phyloP scores from a whole-genome alignment of 64 coral and sea anemone genomes.

The Pachyseris speciosa region DNA sequence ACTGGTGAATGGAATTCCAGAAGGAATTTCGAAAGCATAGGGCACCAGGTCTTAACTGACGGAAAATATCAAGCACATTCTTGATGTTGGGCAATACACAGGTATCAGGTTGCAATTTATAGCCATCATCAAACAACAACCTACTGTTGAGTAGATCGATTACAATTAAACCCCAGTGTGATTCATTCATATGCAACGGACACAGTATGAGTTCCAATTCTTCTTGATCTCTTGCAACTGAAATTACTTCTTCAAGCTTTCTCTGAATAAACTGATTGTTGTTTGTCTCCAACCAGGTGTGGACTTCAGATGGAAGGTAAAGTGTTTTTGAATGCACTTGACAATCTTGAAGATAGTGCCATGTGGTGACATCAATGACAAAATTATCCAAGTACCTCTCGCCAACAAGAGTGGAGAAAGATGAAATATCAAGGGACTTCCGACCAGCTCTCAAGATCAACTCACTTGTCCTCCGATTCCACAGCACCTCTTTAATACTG shows the following conservation, averaged over 20 bases:
- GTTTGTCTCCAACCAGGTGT: constrained; percentile 29
- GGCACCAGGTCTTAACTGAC: no score
- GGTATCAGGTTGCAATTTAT: not conserved
- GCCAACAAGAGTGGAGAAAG: constrained; percentile 54
- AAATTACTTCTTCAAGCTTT: not conserved
- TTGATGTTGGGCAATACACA: no score
- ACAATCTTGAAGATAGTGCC: constrained; percentile 25
- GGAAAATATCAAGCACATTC: no score
- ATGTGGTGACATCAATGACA: constrained; percentile 30
- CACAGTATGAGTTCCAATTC: not conserved
- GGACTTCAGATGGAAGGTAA: constrained; percentile 50
- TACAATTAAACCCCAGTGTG: not conserved
- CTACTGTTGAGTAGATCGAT: not conserved
- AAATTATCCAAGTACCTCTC: constrained; percentile 61
- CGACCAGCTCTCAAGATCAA: constrained; percentile 20
- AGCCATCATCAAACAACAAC: not conserved
- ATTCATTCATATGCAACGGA: not conserved
- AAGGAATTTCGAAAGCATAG: no score
- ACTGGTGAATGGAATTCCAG: no score
- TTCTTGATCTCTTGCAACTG: not conserved
- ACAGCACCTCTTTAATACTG: constrained; percentile 26
- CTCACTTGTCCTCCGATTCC: not conserved
- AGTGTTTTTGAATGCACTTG: not conserved
- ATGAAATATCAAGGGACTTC: constrained; percentile 54
- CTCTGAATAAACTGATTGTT: not conserved